Conservation (phyloP, 2,797 vertebrate species). For the Mormyrops attenuatus region DNA sequence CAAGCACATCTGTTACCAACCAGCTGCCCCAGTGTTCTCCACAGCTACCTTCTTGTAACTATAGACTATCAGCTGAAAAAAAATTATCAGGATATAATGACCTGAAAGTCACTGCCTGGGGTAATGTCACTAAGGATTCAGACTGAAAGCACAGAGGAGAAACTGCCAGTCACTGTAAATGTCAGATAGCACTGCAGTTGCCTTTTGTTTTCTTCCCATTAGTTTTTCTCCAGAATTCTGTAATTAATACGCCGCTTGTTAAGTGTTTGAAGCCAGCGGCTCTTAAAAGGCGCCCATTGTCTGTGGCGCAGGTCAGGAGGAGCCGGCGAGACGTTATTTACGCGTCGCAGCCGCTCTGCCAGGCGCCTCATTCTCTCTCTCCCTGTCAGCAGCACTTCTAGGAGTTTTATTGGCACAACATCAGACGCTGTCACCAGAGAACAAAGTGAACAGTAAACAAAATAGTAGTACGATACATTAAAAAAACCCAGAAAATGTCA, state of each 20-base stretch:
- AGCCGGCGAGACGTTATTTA: not conserved
- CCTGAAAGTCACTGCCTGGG: not conserved
- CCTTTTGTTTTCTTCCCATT: conserved; percentile 19
- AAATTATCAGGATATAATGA: not conserved
- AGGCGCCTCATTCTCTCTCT: not conserved
- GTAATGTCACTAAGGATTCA: not conserved
- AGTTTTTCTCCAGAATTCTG: not conserved
- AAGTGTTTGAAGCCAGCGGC: not conserved
- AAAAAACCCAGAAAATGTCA: not conserved
- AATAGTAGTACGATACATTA: not conserved
- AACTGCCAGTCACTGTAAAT: not conserved
- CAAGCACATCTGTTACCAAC: not conserved
- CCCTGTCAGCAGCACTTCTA: not conserved
- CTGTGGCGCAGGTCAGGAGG: not conserved
- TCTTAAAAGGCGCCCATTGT: not conserved
- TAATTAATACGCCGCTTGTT: not conserved
- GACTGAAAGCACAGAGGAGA: not conserved
- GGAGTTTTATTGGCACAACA: not conserved
- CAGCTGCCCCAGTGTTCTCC: not conserved
- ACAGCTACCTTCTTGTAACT: not conserved
- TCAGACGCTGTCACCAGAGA: not conserved
- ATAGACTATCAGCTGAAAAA: not conserved
- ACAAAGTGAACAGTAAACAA: not conserved
- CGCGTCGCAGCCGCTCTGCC: not conserved
- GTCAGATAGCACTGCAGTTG: conserved; percentile 24